Percentiles rank a stretch among this genome's conserved stretches.
Conservation (phyloP, 2,797 vertebrate species). For the Spinibarbus caldwelli region DNA sequence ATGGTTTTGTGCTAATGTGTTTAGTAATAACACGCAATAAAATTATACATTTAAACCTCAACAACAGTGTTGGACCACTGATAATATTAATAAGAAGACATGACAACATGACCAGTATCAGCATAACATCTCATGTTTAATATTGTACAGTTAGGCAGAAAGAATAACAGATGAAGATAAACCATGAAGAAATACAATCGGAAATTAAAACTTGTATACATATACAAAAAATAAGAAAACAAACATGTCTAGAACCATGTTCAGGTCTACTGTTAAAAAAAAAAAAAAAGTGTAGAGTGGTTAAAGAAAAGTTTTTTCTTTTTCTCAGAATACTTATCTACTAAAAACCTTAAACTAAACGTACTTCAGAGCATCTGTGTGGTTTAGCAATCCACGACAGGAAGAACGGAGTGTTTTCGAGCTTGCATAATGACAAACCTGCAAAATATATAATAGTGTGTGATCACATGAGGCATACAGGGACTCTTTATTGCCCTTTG, state of each 20-base stretch:
- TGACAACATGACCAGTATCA: constrained; percentile 25
- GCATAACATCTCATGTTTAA: constrained; percentile 74
- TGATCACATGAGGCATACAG: constrained; percentile 1
- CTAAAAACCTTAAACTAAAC: neutral
- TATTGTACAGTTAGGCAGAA: constrained; percentile 78
- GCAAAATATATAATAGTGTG: constrained; percentile 42
- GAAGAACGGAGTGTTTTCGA: constrained; percentile 33
- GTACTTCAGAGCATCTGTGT: neutral
- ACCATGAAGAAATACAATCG: constrained; percentile 48
- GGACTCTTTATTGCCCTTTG: constrained; percentile 21
- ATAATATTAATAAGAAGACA: constrained; percentile 37
- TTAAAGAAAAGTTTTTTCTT: neutral
- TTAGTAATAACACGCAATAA: neutral
- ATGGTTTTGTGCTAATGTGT: neutral
- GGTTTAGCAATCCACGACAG: constrained; percentile 6
- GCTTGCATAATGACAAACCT: constrained; percentile 51
- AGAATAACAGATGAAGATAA: constrained; percentile 68
- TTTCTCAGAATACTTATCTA: neutral
- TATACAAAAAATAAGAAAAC: constrained; percentile 61
- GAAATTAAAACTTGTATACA: constrained; percentile 70
- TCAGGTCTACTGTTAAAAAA: neutral
- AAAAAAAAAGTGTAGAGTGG: neutral
- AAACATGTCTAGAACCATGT: constrained; percentile 50
- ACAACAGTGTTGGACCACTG: neutral
- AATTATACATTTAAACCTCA: neutral